Base-by-base conservation (phyloP, 1,140 invertebrate genomes). In the Dendrolimus punctatus region DNA sequence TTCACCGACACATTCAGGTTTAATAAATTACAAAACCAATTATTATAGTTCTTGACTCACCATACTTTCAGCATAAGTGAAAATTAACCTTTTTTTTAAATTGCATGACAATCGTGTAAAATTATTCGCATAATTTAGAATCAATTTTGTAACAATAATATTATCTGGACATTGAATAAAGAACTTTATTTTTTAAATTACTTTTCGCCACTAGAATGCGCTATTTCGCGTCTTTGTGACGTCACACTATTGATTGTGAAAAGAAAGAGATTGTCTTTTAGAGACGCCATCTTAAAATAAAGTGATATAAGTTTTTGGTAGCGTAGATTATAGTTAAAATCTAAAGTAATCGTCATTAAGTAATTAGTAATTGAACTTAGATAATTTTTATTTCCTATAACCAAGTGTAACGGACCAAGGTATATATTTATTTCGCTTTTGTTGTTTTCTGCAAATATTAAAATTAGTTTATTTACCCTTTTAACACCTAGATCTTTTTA, bases 231-330 rank as follows among this genome's bases (percentile, higher is more conserved):
- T 80, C 81, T 85, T 83, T 87, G 85, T 87, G 85, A 87, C 83
- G 83, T 87, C 85, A 87, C 78, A 56, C 64, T 85, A 87, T 87
- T 85, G 83, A 87, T 87, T 85, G 74, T 74, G 58, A 71, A 64
- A 66, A 64, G 66, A 80, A 81, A 73, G 75, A 80, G 75, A 83
- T 79, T 74, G 85, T 87, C 85, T 85, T 85, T 80, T 77, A 66
- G 68, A 86, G 83, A 87, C 85, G 85, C 85, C 85, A 87, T 87
- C 79, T 86, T 86, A 84, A 81, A 83, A 83, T 79, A 86, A 84
- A 86, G 80, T 84, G 80, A 84, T 81, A 84, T 84, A 86, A 82
- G 80, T 86, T 85, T 64, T 85, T 80, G 78, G 76, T 80, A 83
- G 76, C 67, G 74, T 81, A 83, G 79, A 77, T 68, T 76, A 76